Evolutionary conservation across 2,888 invertebrate genomes (phyloP).

Genomic region (Resseliella maxima): DNA sequence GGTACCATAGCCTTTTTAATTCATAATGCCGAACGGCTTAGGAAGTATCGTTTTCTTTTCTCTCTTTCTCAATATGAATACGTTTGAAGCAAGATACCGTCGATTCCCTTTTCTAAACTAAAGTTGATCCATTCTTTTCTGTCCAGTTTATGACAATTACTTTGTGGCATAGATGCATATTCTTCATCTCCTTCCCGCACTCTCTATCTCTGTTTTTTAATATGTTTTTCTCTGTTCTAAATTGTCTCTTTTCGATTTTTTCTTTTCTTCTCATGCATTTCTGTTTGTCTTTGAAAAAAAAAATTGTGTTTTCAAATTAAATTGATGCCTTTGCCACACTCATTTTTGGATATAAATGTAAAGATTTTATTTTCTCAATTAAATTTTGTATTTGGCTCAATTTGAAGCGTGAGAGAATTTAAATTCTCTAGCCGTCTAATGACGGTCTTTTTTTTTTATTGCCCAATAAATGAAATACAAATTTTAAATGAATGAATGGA

Average conservation of each 20-base stretch:
- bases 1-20: constrained; percentile 23
- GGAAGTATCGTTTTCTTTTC: constrained; percentile 20
- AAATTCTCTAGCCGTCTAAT: constrained; percentile 4
- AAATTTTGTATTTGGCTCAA: background rate
- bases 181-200: background rate
- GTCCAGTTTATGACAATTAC: background rate
- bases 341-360: constrained; percentile 5
- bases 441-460: background rate
- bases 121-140: constrained; percentile 31
- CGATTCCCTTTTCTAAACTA: background rate
- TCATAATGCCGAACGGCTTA: constrained; percentile 36
- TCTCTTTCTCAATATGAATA: background rate
- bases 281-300: too few species aligned
- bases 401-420: constrained; percentile 42
- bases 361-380: background rate
- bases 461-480: background rate
- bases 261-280: too few species aligned
- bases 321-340: background rate
- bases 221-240: background rate
- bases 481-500: background rate
- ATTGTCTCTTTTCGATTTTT: background rate
- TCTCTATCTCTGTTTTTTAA: too few species aligned
- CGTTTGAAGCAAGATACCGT: constrained; percentile 2
- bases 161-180: background rate
- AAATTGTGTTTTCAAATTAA: too few species aligned